phyloP scores from a whole-genome alignment of 2,888 invertebrate species.

The Rhagonycha fulva region DNA sequence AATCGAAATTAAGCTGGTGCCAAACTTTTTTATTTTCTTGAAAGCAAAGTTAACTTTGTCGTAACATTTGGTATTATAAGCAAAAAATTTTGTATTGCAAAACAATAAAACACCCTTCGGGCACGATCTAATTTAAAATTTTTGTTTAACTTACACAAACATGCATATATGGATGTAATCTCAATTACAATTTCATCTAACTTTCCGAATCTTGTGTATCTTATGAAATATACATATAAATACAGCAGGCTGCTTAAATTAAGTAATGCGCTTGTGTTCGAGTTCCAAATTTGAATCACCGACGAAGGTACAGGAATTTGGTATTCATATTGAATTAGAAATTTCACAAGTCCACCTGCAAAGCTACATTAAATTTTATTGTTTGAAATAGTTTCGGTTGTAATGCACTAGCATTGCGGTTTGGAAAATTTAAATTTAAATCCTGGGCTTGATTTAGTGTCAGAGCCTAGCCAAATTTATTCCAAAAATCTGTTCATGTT shows the following conservation, averaged over 20 bases:
- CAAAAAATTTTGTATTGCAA: not conserved
- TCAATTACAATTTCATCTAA: not conserved
- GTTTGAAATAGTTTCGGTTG: not conserved
- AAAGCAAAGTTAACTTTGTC: not conserved
- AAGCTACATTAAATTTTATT: not conserved
- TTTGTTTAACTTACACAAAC: not conserved
- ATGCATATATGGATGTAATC: not conserved
- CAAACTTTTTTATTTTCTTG: not conserved
- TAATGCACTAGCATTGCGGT: not conserved
- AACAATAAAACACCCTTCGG: not conserved
- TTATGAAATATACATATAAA: not conserved
- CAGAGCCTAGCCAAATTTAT: not conserved
- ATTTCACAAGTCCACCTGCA: constrained; percentile 15
- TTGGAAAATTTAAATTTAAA: not conserved
- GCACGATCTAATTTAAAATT: not conserved
- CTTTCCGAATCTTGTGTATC: not conserved
- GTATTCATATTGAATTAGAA: constrained; percentile 12
- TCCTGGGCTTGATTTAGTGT: not conserved
- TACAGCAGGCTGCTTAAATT: not conserved
- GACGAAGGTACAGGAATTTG: not conserved
- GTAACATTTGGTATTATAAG: not conserved
- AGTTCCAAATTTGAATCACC: not conserved
- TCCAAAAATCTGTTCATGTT: not conserved
- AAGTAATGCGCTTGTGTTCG: not conserved
- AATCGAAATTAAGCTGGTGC: no score